A percentile compares a stretch with the other conserved stretches of the same genome.
phyloP scores from a whole-genome alignment of 2,113 vertebrate species.

The Regulus satrapa region DNA sequence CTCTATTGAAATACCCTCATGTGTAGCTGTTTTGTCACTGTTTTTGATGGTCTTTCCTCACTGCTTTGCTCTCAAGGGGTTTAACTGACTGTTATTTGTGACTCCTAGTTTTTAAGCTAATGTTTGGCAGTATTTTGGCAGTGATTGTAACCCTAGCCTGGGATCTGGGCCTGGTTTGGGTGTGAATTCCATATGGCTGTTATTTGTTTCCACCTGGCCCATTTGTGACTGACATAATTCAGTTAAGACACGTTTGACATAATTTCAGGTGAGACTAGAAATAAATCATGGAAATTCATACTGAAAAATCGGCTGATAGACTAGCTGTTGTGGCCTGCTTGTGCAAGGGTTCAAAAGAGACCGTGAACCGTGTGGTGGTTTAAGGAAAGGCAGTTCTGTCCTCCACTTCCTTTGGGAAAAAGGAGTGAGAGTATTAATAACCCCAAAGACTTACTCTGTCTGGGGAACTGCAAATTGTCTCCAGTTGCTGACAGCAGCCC shows the following conservation, averaged over 20 bases:
- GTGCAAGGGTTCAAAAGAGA: not conserved
- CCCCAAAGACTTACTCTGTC: not conserved
- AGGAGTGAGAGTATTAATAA: not conserved
- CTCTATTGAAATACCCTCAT: rapidly evolving
- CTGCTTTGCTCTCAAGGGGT: not conserved
- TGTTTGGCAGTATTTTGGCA: not conserved
- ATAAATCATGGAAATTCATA: not conserved
- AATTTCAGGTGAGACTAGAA: not conserved
- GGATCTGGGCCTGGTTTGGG: not conserved
- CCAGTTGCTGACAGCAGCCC: not conserved
- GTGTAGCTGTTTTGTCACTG: not conserved
- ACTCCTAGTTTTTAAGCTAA: not conserved
- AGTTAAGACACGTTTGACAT: not conserved
- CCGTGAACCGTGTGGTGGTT: rapidly evolving
- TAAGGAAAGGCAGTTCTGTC: not conserved
- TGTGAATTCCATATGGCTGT: not conserved
- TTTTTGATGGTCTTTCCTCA: not conserved
- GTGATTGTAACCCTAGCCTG: not conserved
- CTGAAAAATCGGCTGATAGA: not conserved
- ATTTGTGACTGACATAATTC: not conserved
- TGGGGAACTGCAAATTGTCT: not conserved
- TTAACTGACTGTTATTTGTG: not conserved
- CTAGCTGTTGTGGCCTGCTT: not conserved
- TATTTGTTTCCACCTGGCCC: not conserved
- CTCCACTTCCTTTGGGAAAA: not conserved